A percentile compares a stretch with the other conserved stretches of the same genome.
Evolutionary conservation across 2,113 vertebrate genomes (phyloP).

Genomic region (Mellivora capensis): DNA sequence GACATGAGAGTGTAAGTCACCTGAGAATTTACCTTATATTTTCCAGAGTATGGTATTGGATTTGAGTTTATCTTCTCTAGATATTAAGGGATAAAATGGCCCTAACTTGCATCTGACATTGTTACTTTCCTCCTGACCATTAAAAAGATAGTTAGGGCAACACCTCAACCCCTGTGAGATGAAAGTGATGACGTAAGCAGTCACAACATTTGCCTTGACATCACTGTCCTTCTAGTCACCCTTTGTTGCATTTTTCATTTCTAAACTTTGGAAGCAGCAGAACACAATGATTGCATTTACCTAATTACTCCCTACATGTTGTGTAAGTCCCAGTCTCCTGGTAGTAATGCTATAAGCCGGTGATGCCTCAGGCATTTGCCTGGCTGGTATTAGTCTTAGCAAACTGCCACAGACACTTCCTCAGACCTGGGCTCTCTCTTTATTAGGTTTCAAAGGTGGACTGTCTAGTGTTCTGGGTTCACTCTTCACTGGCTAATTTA

Average conservation of each 20-base stretch:
- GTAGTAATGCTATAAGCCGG: neutral
- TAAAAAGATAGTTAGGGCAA: neutral
- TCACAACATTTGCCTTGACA: neutral
- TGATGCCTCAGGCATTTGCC: neutral
- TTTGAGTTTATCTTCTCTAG: neutral
- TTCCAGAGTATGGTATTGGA: neutral
- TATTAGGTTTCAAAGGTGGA: neutral
- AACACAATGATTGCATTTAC: neutral
- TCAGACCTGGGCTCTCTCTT: neutral
- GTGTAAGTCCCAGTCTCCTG: neutral
- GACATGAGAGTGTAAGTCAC: neutral
- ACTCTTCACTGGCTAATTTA: neutral
- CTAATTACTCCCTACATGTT: neutral
- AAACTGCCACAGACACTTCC: neutral
- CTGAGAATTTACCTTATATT: neutral
- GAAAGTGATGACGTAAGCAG: neutral
- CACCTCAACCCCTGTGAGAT: neutral
- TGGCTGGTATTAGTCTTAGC: neutral
- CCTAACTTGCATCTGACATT: neutral
- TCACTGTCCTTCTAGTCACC: neutral
- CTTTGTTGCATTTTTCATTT: neutral
- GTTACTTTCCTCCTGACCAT: neutral
- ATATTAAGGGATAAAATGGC: neutral
- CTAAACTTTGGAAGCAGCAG: neutral
- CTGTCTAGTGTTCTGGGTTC: neutral